Percentiles rank a stretch among this genome's conserved stretches.
Evolutionary conservation across 2,888 invertebrate genomes (phyloP).

Genomic region (Napeogenes sylphis): DNA sequence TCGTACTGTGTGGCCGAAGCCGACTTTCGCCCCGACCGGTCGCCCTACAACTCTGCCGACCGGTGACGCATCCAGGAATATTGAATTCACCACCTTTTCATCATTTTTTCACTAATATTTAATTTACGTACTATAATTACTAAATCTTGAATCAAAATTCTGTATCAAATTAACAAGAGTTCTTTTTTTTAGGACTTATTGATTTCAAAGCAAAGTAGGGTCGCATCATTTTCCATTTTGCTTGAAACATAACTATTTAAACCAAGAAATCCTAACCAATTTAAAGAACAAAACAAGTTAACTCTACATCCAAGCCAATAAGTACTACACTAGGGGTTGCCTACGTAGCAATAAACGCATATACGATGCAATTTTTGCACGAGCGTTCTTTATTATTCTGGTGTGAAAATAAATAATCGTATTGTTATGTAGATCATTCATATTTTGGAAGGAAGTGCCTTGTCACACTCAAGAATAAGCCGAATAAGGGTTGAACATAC

Average conservation of each 20-base stretch:
- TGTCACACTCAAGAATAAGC: constrained; percentile 45
- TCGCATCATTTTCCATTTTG: too few species aligned
- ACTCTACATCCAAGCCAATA: constrained; percentile 27
- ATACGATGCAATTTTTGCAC: constrained; percentile 46
- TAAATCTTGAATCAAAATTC: neutral
- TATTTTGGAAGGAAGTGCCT: constrained; percentile 36
- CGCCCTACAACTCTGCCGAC: constrained; percentile 71
- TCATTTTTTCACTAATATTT: constrained; percentile 17
- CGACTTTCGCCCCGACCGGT: constrained; percentile 77
- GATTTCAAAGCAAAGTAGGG: too few species aligned
- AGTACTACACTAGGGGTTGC: constrained; percentile 43
- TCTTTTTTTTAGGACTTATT: too few species aligned
- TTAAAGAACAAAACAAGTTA: too few species aligned
- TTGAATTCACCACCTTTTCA: constrained; percentile 60
- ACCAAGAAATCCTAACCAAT: neutral
- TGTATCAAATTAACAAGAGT: neutral
- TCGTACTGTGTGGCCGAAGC: constrained; percentile 65
- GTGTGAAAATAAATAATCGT: constrained; percentile 38
- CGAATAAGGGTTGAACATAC: constrained; percentile 30
- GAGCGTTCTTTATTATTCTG: constrained; percentile 40
- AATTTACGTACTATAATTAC: neutral
- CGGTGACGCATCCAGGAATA: constrained; percentile 73
- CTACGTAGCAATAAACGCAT: constrained; percentile 42
- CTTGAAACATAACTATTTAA: constrained; percentile 1
- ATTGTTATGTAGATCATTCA: constrained; percentile 41